These are phyloP conservation scores for Troilus luridus DNA, from an alignment of 2,888 invertebrate genomes.

Conservation along the genomic window DNA sequence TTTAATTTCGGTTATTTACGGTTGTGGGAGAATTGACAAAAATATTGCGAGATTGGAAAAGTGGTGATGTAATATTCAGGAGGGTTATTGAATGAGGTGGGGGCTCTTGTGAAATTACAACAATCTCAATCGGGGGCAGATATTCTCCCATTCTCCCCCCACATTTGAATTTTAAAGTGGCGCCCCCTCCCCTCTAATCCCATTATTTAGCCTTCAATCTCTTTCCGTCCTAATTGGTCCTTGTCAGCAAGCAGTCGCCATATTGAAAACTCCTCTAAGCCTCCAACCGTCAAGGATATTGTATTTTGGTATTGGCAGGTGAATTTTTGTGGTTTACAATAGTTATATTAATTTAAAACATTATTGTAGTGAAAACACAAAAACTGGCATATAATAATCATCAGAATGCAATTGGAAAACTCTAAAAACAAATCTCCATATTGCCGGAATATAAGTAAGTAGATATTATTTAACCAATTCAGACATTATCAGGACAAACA, in stretches of 20 bases:
- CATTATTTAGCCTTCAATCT: conserved; percentile 33
- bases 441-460: too few relatives aligned
- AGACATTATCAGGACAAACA: too few relatives aligned
- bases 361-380: too few relatives aligned
- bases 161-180: conserved; percentile 38
- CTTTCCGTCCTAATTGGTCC: neutral
- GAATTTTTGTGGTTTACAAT: neutral
- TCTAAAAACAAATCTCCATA: too few relatives aligned
- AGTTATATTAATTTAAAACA: too few relatives aligned
- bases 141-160: neutral
- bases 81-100: conserved; percentile 5
- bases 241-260: neutral
- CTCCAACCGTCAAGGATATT: neutral
- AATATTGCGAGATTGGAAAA: neutral
- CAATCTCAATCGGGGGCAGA: neutral
- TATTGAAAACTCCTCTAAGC: neutral
- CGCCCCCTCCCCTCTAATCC: neutral
- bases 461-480: too few relatives aligned
- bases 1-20: neutral
- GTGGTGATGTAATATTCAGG: conserved; percentile 20
- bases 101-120: conserved; percentile 8
- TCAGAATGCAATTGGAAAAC: too few relatives aligned
- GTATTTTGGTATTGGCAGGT: too few relatives aligned
- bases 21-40: neutral
- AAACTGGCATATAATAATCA: too few relatives aligned